Conservation (phyloP, 2,888 invertebrate genomes). For the Keiferia lycopersicella region DNA sequence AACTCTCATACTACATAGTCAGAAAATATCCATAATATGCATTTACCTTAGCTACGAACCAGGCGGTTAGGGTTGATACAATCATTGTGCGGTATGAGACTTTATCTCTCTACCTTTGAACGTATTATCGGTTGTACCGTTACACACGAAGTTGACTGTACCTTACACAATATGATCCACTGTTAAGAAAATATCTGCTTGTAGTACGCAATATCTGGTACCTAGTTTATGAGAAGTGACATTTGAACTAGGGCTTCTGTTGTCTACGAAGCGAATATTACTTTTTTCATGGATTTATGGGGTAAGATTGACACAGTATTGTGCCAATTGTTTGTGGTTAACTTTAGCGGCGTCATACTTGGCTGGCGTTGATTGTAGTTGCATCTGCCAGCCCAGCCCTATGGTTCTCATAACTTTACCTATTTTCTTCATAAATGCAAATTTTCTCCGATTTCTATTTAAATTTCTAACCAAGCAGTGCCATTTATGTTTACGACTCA, state of each 20-base stretch:
- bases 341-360: too few species aligned
- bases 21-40: background rate
- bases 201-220: too few species aligned
- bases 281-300: too few species aligned
- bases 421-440: background rate
- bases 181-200: too few species aligned
- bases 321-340: background rate
- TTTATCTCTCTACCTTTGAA: background rate
- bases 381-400: too few species aligned
- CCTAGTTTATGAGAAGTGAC: too few species aligned
- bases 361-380: too few species aligned
- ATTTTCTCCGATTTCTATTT: background rate
- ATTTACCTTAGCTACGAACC: background rate
- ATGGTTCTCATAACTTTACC: too few species aligned
- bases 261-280: too few species aligned
- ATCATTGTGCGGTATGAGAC: background rate
- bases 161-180: background rate
- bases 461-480: background rate
- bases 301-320: background rate
- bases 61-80: background rate
- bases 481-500: background rate
- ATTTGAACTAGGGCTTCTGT: too few species aligned
- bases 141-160: background rate
- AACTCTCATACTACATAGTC: background rate
- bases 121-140: background rate